Evolutionary conservation across 2,113 vertebrate species (phyloP).

Genomic region (Pampusana beccarii): DNA sequence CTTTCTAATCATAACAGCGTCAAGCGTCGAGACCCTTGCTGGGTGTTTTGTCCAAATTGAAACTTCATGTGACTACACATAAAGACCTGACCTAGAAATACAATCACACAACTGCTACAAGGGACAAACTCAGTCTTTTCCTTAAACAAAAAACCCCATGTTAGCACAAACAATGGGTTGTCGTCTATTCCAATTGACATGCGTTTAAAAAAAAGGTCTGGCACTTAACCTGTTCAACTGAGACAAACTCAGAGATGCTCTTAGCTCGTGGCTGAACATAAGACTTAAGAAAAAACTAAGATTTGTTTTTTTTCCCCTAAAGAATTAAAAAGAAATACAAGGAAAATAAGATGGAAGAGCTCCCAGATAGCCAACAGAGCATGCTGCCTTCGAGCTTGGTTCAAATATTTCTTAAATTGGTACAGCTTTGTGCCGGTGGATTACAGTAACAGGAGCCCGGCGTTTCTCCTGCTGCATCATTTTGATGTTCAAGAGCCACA

Average conservation of each 20-base stretch:
- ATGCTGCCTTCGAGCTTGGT: neutral
- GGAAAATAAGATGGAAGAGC: neutral
- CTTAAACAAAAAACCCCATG: neutral
- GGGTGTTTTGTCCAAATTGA: constrained; percentile 32
- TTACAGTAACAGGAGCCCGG: rapidly evolving
- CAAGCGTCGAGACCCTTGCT: neutral
- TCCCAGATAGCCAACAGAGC: neutral
- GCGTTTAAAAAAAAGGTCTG: neutral
- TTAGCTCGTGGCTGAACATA: neutral
- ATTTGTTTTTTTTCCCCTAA: rapidly evolving
- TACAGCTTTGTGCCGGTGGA: neutral
- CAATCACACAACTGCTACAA: neutral
- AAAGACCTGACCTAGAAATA: constrained; percentile 55
- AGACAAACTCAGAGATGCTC: neutral
- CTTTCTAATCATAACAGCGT: constrained; percentile 49
- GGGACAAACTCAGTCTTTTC: neutral
- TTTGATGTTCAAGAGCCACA: neutral
- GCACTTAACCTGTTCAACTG: neutral
- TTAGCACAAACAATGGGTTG: neutral
- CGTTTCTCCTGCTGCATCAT: neutral
- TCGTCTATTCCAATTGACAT: neutral
- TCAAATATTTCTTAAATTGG: neutral
- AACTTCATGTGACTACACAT: constrained; percentile 6
- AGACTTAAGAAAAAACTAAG: neutral
- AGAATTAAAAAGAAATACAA: neutral